Evolutionary conservation across 2,113 vertebrate genomes (phyloP).

Genomic region (Oostethus manadensis): DNA sequence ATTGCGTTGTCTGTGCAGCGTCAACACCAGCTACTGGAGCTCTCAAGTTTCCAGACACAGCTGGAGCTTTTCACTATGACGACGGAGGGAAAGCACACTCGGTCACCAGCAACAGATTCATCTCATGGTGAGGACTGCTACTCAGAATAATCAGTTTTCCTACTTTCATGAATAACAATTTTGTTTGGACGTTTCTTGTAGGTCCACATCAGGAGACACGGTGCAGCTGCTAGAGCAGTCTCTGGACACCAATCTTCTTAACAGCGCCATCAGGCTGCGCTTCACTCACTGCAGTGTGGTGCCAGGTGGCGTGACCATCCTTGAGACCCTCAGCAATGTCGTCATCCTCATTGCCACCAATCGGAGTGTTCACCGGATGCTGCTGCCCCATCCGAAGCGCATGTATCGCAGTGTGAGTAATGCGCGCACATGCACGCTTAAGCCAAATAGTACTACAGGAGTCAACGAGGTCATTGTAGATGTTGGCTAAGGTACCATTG

Average conservation of each 20-base stretch:
- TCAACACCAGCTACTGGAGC: slow-evolving; percentile 49
- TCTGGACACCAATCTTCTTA: slow-evolving; percentile 83
- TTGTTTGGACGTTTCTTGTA: slow-evolving; percentile 23
- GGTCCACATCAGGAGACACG: slow-evolving; percentile 80
- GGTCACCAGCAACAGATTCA: slow-evolving; percentile 85
- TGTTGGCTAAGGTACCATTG: not conserved
- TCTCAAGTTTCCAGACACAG: slow-evolving; percentile 77
- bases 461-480: not conserved
- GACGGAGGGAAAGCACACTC: slow-evolving; percentile 81
- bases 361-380: slow-evolving; percentile 84
- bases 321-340: slow-evolving; percentile 82
- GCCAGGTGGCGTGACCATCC: slow-evolving; percentile 81
- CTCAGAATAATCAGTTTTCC: not conserved
- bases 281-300: slow-evolving; percentile 79
- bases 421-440: not conserved
- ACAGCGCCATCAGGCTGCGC: slow-evolving; percentile 78
- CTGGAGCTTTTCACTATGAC: slow-evolving; percentile 84
- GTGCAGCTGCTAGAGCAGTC: slow-evolving; percentile 88
- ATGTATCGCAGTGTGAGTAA: slow-evolving; percentile 86
- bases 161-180: not conserved
- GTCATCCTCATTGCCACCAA: slow-evolving; percentile 81
- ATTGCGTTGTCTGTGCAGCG: not conserved
- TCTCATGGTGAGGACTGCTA: slow-evolving; percentile 79
- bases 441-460: not conserved
- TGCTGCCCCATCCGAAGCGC: slow-evolving; percentile 84